A percentile compares a stretch with the other conserved stretches of the same genome.
Conservation (phyloP, 2,797 vertebrate species). For the Platyrinchus mystaceus region DNA sequence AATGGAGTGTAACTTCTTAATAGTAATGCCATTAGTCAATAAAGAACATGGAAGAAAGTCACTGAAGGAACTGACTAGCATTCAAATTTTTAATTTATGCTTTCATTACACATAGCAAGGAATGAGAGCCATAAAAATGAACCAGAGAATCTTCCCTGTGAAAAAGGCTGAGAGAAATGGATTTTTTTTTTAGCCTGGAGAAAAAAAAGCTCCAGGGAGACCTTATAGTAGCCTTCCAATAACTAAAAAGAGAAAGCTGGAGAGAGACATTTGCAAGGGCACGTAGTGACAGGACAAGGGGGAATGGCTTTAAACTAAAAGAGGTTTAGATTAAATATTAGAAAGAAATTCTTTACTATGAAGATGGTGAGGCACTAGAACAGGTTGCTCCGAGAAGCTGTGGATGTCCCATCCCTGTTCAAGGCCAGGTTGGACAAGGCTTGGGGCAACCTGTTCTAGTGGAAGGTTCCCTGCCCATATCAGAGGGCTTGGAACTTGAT, state of each 20-base stretch:
- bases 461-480: neutral
- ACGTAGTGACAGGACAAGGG: neutral
- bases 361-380: neutral
- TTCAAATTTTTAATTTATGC: neutral
- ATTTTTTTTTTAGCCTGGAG: neutral
- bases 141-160: fast-evolving
- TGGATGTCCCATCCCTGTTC: neutral
- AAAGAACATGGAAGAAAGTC: neutral
- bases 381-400: neutral
- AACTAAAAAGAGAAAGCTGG: neutral
- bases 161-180: neutral
- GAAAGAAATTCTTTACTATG: neutral
- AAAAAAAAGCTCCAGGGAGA: neutral
- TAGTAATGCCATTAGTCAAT: neutral
- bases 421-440: neutral
- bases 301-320: neutral
- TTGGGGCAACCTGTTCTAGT: neutral
- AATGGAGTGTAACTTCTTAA: neutral
- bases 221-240: neutral
- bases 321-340: neutral
- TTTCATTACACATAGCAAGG: neutral
- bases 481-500: neutral
- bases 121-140: neutral
- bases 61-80: neutral
- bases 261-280: neutral